Evolutionary conservation across 1,140 invertebrate species (phyloP), one percentile per base, ranked within the genome.

Genomic region (Bombus ignitus): DNA sequence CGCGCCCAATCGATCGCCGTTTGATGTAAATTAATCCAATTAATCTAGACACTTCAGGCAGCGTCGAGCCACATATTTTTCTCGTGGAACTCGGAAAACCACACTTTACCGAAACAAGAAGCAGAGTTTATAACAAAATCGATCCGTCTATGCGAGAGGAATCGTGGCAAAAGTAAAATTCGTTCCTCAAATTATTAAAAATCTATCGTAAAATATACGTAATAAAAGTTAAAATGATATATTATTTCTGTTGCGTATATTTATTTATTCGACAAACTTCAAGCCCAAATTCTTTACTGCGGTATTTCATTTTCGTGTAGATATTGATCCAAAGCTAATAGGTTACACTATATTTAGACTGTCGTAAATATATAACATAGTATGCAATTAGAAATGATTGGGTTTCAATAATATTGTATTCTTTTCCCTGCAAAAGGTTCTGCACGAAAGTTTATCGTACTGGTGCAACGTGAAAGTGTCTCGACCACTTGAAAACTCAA

Each of bases 1-100:
- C 77, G 80, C 62, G 71, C 73, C 75, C 28, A 75, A 80, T 70
- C 80, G 88, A 78, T 90, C 76, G 78, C 53, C 76, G 75, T 73
- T 74, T 74, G 73, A 85, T 70, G 71, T 90, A 83, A 86, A 89
- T 91, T 91, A 93, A 93, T 94, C 92, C 93, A 90, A 87, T 82
- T 87, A 89, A 84, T 88, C 70, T 59, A 53, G 81, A 74, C 57
- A 83, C 73, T 44, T 93, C 87, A 92, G 75, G 88, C 88, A 53
- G 81, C 89, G 80, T 65, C 72, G 75, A 86, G 87, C 83, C 87
- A 91, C 92, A 93, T 93, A 62, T 15, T 82, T 84, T 84, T 81
- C 80, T 74, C 62, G 81, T 77, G 81, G 86, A 89, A 89, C 73
- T 70, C 78, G 59, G 62, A 78, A 74, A 68, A 80, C 81, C 86